These are phyloP conservation scores for Lysiphlebus fabarum DNA, from an alignment of 1,140 invertebrate species.

Conservation along the genomic window DNA sequence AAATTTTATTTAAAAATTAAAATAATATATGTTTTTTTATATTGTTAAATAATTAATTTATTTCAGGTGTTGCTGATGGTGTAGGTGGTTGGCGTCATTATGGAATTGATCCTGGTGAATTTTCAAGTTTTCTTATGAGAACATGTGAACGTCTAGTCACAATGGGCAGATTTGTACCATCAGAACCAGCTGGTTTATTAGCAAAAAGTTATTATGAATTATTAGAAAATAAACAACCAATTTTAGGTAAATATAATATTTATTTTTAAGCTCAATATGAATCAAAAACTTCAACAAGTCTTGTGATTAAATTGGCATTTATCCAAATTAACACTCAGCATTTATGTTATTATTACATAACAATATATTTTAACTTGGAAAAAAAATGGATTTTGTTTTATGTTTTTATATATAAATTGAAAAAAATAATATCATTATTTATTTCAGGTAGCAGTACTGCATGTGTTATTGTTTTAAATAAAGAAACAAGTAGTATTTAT, in stretches of 20 bases:
- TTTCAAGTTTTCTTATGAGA: conserved; percentile 89
- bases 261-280: too few relatives aligned
- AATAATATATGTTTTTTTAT: background rate
- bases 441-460: conserved; percentile 89
- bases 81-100: conserved; percentile 96
- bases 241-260: conserved; percentile 67
- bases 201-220: conserved; percentile 89
- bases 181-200: conserved; percentile 81
- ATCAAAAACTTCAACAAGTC: too few relatives aligned
- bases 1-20: conserved; percentile 6
- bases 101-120: conserved; percentile 96
- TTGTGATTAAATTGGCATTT: too few relatives aligned
- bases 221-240: conserved; percentile 85
- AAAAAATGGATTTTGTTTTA: too few relatives aligned
- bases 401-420: background rate
- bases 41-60: conserved; percentile 1
- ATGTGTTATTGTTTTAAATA: conserved; percentile 90
- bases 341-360: too few relatives aligned
- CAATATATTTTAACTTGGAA: too few relatives aligned
- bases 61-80: conserved; percentile 92
- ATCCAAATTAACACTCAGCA: too few relatives aligned
- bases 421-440: conserved; percentile 11
- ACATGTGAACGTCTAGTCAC: conserved; percentile 90
- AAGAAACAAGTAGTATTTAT: conserved; percentile 83
- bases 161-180: conserved; percentile 79